phyloP scores from a whole-genome alignment of 2,888 invertebrate genomes.

The Netelia fuscicornis region DNA sequence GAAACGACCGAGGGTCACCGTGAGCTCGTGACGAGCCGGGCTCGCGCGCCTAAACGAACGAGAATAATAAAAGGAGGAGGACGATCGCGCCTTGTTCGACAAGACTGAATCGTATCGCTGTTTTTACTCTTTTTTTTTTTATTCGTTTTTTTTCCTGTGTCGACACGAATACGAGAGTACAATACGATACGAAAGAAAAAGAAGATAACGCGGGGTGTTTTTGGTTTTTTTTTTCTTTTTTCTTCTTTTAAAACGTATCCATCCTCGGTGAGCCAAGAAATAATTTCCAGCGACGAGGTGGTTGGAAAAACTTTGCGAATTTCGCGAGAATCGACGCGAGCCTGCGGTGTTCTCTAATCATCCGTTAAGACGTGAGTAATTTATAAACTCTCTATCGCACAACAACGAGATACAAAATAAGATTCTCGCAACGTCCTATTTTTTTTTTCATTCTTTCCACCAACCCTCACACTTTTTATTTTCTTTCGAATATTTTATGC shows the following conservation, averaged over 20 bases:
- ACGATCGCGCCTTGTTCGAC: background rate
- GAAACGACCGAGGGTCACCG: no score
- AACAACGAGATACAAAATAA: background rate
- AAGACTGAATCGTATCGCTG: background rate
- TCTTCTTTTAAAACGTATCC: background rate
- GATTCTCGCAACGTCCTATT: background rate
- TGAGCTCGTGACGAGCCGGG: background rate
- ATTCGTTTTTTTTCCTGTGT: background rate
- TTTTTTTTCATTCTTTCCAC: background rate
- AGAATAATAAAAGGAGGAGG: background rate
- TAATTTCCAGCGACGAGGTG: background rate
- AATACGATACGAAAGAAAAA: background rate
- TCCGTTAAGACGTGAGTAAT: slow-evolving; percentile 66
- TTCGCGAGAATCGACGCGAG: slow-evolving; percentile 28
- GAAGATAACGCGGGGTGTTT: background rate
- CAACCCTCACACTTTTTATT: no score
- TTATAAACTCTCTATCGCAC: no score
- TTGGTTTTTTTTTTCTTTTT: background rate
- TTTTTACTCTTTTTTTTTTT: no score
- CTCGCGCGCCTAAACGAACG: background rate
- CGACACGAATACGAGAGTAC: background rate
- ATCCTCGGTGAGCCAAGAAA: background rate
- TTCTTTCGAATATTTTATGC: no score
- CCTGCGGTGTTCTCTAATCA: slow-evolving; percentile 44
- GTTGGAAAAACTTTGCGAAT: background rate